Conservation (phyloP, 2,113 vertebrate species). For the Phalacrocorax pelagicus region DNA sequence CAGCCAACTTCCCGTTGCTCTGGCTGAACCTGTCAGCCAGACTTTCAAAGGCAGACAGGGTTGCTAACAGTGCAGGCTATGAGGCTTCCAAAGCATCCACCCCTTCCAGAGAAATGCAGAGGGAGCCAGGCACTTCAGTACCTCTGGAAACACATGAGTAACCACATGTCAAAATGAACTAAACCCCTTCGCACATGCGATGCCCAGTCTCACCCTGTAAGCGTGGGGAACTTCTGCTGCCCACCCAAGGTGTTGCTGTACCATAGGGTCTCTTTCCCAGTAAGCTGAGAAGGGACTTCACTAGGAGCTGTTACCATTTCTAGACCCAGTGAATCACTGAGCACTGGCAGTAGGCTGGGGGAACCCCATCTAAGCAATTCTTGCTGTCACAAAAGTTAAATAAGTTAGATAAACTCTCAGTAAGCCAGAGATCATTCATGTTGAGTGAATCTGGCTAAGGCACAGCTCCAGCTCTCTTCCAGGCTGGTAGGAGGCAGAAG, state of each 20-base stretch:
- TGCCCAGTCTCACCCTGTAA: neutral
- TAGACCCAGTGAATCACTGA: neutral
- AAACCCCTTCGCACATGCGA: fast-evolving
- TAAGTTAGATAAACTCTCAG: neutral
- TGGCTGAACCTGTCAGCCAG: neutral
- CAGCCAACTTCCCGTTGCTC: neutral
- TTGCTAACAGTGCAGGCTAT: neutral
- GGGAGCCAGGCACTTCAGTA: neutral
- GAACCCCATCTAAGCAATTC: neutral
- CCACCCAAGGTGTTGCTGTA: neutral
- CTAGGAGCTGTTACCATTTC: neutral
- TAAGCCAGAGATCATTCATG: neutral
- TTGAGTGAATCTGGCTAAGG: neutral
- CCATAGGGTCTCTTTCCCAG: neutral
- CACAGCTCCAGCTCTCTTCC: slow-evolving; percentile 12
- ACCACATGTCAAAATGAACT: neutral
- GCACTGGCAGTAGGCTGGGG: neutral
- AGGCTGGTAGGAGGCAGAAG: slow-evolving; percentile 34
- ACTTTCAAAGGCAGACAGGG: neutral
- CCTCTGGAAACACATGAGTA: neutral
- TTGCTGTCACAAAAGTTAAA: neutral
- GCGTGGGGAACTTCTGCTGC: neutral
- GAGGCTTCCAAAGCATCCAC: neutral
- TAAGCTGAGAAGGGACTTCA: neutral
- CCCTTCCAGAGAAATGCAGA: neutral